A percentile compares a stretch with the other conserved stretches of the same genome.
Evolutionary conservation across 2,888 invertebrate genomes (phyloP).

Genomic region (Anthophora plumipes): DNA sequence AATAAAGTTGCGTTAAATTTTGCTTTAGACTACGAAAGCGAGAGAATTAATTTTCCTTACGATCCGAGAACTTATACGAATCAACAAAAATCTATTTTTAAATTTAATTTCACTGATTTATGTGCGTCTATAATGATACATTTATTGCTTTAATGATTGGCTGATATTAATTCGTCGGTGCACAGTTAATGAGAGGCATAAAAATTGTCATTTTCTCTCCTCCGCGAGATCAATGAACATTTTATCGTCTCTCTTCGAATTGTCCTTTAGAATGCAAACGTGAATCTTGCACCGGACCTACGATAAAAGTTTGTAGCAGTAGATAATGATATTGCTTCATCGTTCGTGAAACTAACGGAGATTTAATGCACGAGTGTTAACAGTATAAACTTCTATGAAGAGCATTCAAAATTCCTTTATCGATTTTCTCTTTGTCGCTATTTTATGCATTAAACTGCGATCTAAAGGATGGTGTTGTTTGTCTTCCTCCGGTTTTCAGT

Average conservation of each 20-base stretch:
- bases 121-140: background rate
- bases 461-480: background rate
- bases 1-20: no score
- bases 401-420: constrained; percentile 11
- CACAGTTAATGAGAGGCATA: background rate
- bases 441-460: background rate
- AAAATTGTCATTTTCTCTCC: background rate
- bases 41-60: no score
- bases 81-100: no score
- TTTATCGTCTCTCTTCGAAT: background rate
- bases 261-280: constrained; percentile 3
- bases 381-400: constrained; percentile 9
- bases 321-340: constrained; percentile 1
- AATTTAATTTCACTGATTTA: background rate
- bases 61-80: no score
- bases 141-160: background rate
- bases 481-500: background rate
- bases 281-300: constrained; percentile 2
- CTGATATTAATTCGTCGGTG: no score
- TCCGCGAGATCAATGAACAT: background rate
- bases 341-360: constrained; percentile 3
- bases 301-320: background rate
- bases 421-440: background rate
- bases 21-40: no score
- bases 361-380: constrained; percentile 2